phyloP scores from a whole-genome alignment of 2,888 invertebrate species.

The Acanthosepion lycidas region DNA sequence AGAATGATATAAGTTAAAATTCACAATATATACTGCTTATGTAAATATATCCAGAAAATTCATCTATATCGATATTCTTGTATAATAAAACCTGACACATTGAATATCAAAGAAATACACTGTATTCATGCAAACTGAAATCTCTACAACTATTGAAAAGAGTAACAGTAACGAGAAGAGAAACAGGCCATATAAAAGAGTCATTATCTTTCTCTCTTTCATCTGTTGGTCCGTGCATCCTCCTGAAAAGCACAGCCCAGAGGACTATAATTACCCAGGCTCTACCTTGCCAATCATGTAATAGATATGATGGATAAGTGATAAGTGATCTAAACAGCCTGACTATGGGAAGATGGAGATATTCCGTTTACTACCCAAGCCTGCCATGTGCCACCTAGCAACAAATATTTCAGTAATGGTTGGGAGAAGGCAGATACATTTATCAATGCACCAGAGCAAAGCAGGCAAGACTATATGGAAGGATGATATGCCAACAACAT shows the following conservation, averaged over 20 bases:
- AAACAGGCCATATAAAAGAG: background rate
- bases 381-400: too few species aligned
- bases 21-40: too few species aligned
- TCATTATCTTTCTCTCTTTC: background rate
- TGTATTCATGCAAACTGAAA: background rate
- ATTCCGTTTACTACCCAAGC: too few species aligned
- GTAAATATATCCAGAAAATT: too few species aligned
- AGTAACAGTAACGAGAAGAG: background rate
- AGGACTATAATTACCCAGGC: background rate
- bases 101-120: background rate
- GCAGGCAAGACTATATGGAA: too few species aligned
- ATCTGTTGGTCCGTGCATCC: background rate
- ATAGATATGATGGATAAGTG: background rate
- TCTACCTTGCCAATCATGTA: constrained; percentile 18
- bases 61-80: too few species aligned
- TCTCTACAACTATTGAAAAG: background rate
- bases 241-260: background rate
- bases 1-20: too few species aligned
- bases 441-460: too few species aligned
- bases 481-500: too few species aligned
- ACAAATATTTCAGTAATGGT: too few species aligned
- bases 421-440: too few species aligned
- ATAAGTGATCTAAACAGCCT: background rate
- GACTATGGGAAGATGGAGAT: background rate
- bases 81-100: too few species aligned